Conservation (phyloP, 2,113 vertebrate species). For the Serranochromis macrocephalus region DNA sequence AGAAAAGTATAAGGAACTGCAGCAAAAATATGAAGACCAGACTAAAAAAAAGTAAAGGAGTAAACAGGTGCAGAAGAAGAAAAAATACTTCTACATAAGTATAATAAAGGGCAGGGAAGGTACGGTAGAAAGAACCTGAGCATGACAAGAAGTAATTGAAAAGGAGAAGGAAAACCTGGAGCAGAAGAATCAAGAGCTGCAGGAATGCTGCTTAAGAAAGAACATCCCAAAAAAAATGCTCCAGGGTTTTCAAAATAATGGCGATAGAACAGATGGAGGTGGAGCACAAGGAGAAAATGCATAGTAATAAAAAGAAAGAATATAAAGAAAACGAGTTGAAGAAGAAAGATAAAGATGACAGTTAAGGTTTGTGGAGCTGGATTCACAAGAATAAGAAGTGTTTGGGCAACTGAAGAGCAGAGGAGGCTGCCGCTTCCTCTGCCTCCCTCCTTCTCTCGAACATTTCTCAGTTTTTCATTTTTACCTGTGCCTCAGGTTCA, state of each 20-base stretch:
- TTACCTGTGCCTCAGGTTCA: not conserved
- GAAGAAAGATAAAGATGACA: not conserved
- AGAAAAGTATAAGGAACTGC: not conserved
- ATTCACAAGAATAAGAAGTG: not conserved
- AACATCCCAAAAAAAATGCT: not conserved
- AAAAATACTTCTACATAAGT: not conserved
- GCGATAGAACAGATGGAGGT: not conserved
- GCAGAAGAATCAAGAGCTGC: not conserved
- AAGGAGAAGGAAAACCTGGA: not conserved
- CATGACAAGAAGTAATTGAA: not conserved
- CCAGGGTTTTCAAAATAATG: not conserved
- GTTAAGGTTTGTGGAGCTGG: not conserved
- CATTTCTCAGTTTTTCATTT: not conserved
- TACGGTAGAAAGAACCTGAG: not conserved
- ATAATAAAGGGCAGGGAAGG: not conserved
- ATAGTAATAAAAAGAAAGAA: not conserved
- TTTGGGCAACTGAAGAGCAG: not conserved
- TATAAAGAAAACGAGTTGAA: not conserved
- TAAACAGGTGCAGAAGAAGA: not conserved
- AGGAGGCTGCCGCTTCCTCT: fast-evolving
- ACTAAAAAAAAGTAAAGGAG: not conserved
- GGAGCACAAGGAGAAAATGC: not conserved
- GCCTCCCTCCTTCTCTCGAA: not conserved
- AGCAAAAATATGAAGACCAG: not conserved
- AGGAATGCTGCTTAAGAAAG: not conserved